phyloP scores from a whole-genome alignment of 2,888 invertebrate species.

The Agrenia bidenticulata region DNA sequence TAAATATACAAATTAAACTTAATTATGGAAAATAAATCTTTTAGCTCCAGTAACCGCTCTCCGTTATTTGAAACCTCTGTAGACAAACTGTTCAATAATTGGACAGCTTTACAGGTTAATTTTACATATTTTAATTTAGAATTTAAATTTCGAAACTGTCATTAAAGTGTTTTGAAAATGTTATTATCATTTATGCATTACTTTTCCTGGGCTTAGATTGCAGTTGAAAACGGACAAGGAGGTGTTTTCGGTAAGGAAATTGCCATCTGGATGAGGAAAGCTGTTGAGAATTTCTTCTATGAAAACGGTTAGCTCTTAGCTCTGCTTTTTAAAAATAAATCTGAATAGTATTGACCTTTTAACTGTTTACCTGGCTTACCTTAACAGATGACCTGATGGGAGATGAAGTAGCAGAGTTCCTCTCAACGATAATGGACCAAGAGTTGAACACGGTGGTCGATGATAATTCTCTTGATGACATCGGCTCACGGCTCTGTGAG shows the following conservation, averaged over 20 bases:
- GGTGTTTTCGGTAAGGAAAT: conserved; percentile 33
- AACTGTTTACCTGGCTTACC: neutral
- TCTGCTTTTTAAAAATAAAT: neutral
- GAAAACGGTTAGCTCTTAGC: conserved; percentile 31
- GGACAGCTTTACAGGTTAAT: conserved; percentile 39
- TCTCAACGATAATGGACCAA: conserved; percentile 37
- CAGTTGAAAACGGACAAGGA: conserved; percentile 41
- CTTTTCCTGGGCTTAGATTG: conserved; percentile 25
- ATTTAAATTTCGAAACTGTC: too few relatives aligned
- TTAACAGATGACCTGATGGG: conserved; percentile 34
- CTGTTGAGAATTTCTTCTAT: conserved; percentile 40
- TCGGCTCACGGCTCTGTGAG: conserved; percentile 24
- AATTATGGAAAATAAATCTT: too few relatives aligned
- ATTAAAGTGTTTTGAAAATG: too few relatives aligned
- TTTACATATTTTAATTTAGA: too few relatives aligned
- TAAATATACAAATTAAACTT: too few relatives aligned
- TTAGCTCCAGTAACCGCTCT: conserved; percentile 7
- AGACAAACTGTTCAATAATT: conserved; percentile 33
- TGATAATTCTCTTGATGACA: conserved; percentile 32
- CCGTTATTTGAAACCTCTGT: conserved; percentile 32
- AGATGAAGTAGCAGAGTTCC: conserved; percentile 37
- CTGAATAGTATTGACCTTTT: neutral
- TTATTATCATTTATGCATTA: too few relatives aligned
- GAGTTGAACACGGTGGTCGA: conserved; percentile 41
- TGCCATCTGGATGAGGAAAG: conserved; percentile 36